phyloP scores from a whole-genome alignment of 2,113 vertebrate genomes.

The Caracal caracal region DNA sequence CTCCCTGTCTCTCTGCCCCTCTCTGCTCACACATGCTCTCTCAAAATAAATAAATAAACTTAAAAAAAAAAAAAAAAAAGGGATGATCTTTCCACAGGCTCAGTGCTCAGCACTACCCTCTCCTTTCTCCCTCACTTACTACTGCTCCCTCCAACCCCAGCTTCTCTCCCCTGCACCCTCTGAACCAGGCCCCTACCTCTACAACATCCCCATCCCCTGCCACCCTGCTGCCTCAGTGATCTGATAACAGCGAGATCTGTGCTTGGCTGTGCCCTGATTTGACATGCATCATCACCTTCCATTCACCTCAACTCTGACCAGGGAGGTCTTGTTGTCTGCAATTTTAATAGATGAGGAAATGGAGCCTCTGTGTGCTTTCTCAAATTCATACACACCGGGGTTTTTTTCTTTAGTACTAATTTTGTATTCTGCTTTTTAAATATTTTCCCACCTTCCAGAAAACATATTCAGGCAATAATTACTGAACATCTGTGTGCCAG shows the following conservation, averaged over 20 bases:
- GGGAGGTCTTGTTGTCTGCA: not conserved
- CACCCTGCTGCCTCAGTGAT: not conserved
- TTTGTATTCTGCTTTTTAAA: not conserved
- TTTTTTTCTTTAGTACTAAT: not conserved
- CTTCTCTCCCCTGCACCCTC: not conserved
- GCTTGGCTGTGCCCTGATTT: not conserved
- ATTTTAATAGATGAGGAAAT: not conserved
- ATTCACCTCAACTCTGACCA: not conserved
- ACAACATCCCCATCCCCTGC: not conserved
- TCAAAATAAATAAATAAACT: too few relatives aligned
- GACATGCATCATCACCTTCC: not conserved
- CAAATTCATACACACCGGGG: not conserved
- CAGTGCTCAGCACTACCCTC: not conserved
- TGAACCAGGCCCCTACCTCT: not conserved
- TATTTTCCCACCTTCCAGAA: not conserved
- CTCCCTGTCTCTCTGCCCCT: too few relatives aligned
- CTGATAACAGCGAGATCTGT: not conserved
- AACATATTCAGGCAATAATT: not conserved
- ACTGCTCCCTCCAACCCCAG: not conserved
- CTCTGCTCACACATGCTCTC: too few relatives aligned
- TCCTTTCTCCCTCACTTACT: not conserved
- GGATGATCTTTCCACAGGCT: not conserved
- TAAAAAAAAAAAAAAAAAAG: not conserved
- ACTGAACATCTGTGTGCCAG: not conserved
- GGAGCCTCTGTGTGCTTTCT: not conserved